A percentile compares a stretch with the other conserved stretches of the same genome.
Evolutionary conservation across 2,888 invertebrate species (phyloP).

Genomic region (Sinodicranocentrus sp.): DNA sequence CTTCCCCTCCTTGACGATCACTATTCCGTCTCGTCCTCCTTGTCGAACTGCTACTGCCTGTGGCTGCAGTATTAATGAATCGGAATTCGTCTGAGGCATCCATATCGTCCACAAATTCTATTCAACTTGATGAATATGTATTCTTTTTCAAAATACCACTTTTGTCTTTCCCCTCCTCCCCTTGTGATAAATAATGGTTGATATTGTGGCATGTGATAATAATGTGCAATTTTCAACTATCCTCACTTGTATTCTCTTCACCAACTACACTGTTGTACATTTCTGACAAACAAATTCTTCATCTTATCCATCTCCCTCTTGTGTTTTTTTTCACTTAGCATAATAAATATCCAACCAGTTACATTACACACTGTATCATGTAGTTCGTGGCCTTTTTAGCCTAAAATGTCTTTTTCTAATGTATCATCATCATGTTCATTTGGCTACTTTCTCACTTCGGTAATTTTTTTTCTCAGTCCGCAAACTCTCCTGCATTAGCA

Average conservation of each 20-base stretch:
- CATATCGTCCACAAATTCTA: conserved; percentile 49
- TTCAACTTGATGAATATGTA: background rate
- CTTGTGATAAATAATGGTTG: conserved; percentile 14
- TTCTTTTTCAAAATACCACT: background rate
- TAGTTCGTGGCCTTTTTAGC: conserved; percentile 27
- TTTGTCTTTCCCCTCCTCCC: background rate
- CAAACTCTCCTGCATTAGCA: conserved; percentile 13
- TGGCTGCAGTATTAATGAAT: conserved; percentile 70
- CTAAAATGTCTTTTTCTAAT: conserved; percentile 8
- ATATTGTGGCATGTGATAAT: conserved; percentile 14
- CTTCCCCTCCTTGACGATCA: background rate
- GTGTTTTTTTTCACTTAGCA: background rate
- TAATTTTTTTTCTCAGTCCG: conserved; percentile 2
- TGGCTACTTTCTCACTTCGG: background rate
- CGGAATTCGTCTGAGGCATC: conserved; percentile 76
- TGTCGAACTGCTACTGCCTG: background rate
- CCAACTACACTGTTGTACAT: background rate
- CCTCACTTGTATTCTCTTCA: no score
- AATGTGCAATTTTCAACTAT: background rate
- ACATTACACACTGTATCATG: background rate
- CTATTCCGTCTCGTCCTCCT: conserved; percentile 5
- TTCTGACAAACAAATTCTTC: conserved; percentile 31
- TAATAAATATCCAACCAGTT: no score
- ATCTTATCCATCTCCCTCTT: no score
- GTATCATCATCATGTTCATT: background rate